These are phyloP conservation scores for Hippoglossus stenolepis DNA, from an alignment of 2,113 vertebrate species.

Conservation along the genomic window DNA sequence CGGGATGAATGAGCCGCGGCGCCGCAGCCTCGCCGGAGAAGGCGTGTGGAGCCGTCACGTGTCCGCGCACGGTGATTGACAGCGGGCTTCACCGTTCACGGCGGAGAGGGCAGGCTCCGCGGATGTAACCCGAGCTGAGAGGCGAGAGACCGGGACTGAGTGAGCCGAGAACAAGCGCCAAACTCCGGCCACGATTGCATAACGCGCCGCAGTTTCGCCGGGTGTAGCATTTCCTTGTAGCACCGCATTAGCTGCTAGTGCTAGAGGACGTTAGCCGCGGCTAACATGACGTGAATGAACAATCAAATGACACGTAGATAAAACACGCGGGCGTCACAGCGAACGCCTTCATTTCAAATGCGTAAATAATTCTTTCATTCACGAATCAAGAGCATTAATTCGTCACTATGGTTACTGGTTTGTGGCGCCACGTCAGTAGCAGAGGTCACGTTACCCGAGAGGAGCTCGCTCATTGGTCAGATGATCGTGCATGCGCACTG, in stretches of 20 bases:
- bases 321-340: not conserved
- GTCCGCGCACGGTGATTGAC: conserved; percentile 57
- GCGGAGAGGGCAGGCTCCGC: conserved; percentile 16
- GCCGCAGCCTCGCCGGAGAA: conserved; percentile 30
- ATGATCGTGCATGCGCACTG: not conserved
- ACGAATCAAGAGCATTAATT: no score
- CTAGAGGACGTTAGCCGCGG: not conserved
- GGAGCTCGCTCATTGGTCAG: not conserved
- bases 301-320: not conserved
- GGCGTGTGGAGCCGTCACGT: conserved; percentile 63
- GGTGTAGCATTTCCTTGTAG: not conserved
- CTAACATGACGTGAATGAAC: not conserved
- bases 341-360: not conserved
- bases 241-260: not conserved
- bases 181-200: not conserved
- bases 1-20: conserved; percentile 28
- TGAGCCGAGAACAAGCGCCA: not conserved
- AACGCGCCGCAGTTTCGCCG: conserved; percentile 2
- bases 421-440: not conserved
- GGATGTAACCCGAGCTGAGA: not conserved
- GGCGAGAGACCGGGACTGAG: not conserved
- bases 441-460: not conserved
- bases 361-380: not conserved
- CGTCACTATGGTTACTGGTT: not conserved
- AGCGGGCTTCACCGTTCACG: conserved; percentile 37